These are phyloP conservation scores for Dasypolia templi DNA, from an alignment of 2,888 invertebrate species.

Conservation along the genomic window DNA sequence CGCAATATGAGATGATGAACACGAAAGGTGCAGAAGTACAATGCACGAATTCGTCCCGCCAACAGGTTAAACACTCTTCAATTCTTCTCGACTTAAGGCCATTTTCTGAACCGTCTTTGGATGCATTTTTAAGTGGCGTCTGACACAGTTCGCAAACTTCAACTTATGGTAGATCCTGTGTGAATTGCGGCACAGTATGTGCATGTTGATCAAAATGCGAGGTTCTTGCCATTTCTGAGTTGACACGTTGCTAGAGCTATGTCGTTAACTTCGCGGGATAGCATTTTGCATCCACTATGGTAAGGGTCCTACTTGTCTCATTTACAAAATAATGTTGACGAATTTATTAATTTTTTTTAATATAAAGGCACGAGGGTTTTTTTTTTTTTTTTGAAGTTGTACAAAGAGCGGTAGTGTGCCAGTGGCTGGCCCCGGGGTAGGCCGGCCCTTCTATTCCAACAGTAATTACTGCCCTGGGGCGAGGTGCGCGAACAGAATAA, in stretches of 20 bases:
- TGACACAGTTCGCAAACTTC: background rate
- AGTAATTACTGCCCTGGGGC: conserved; percentile 72
- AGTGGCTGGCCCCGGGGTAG: conserved; percentile 63
- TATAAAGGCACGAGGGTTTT: conserved; percentile 30
- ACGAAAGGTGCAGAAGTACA: background rate
- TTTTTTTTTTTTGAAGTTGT: conserved; percentile 50
- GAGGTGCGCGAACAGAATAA: conserved; percentile 56
- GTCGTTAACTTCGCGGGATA: background rate
- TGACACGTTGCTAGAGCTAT: background rate
- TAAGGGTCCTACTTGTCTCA: background rate
- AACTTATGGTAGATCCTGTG: background rate
- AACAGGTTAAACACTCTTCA: conserved; percentile 10
- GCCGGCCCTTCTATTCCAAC: conserved; percentile 69
- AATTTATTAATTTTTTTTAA: conserved; percentile 34
- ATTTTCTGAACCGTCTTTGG: background rate
- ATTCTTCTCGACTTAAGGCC: conserved; percentile 4
- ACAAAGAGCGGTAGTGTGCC: conserved; percentile 65
- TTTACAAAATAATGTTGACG: conserved; percentile 24
- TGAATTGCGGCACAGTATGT: background rate
- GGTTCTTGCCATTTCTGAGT: background rate
- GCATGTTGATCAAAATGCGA: background rate
- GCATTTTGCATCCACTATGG: background rate
- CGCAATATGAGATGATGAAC: background rate
- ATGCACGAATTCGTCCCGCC: background rate
- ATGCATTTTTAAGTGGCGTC: background rate